These are phyloP conservation scores for Microctonus aethiopoides DNA, from an alignment of 2,888 invertebrate species.

Conservation along the genomic window DNA sequence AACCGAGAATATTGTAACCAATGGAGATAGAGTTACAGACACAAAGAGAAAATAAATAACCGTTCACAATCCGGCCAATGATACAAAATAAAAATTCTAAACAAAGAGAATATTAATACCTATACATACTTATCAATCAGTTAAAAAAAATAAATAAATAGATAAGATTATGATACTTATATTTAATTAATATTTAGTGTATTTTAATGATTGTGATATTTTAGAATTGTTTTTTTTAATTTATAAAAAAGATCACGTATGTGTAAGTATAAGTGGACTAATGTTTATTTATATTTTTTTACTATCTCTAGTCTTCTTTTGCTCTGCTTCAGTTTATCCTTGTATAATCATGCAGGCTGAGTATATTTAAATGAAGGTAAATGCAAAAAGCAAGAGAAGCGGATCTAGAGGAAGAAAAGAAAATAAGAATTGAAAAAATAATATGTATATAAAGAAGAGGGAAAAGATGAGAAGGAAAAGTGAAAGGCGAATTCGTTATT, in stretches of 20 bases:
- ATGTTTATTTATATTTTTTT: no score
- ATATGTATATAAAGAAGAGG: neutral
- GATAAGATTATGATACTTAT: neutral
- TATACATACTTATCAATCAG: no score
- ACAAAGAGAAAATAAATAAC: neutral
- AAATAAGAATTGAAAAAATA: constrained; percentile 13
- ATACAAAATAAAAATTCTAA: no score
- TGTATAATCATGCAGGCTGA: neutral
- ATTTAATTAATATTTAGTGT: no score
- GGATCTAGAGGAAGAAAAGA: neutral
- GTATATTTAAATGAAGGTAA: neutral
- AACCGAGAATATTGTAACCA: neutral
- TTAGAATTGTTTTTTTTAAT: no score
- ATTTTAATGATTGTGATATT: no score
- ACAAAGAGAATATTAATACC: no score
- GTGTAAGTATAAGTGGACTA: no score
- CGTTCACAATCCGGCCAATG: no score
- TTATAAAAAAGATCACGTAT: neutral
- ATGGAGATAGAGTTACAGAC: neutral
- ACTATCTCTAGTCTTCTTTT: neutral
- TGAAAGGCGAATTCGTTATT: constrained; percentile 22
- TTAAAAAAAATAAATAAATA: neutral
- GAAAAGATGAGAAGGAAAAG: constrained; percentile 10
- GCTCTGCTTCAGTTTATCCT: neutral
- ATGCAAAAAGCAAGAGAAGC: neutral